Base-by-base conservation (phyloP, 2,888 invertebrate genomes). In the Caenorhabditis sp. region DNA sequence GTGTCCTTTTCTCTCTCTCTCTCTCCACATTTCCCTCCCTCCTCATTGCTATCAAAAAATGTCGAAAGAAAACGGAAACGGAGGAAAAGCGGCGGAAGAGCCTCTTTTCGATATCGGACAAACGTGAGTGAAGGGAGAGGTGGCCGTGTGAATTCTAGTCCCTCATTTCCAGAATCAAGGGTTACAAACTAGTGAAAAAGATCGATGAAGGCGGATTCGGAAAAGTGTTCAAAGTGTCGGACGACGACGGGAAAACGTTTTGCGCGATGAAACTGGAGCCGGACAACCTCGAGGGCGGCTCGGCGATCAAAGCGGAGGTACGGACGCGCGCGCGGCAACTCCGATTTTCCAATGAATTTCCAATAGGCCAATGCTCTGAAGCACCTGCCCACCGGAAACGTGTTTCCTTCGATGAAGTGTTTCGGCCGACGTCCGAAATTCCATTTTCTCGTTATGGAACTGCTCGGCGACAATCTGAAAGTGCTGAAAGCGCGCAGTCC, bases 391-490 rank as follows among this genome's bases (percentile, higher is more conserved):
- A 41, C 45, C 15, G 27, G 46, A 7, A n/a, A 6, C 3, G 62
- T 61, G 41, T 76, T 76, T 26, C 76, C 76, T 0, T 22, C 6
- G 8, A 17, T 53, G 9, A 9, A 53, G 1, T 5, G 11, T 9
- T 70, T 45, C 20, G 76, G 70, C n/a, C 27, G 41, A 15, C 58
- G 32, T 11, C 55, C 59, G 59, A 74, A 53, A 63, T 85, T 17
- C 27, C 70, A 70, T 9, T 70, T 39, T 41, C 26, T 76, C 78
- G 78, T 85, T 9, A 75, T 84, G 55, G 82, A 83, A 30, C 70
- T 85, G 20, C 74, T 85, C 26, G 85, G 85, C 0, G 81, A 80
- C n/a, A 85, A 85, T 58, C 68, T 85, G 26, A 77, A 80, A 27
- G 61, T 48, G 5, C 66, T 83, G 27, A 59, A 65, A n/a, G 43